Conservation (phyloP, 2,888 invertebrate genomes). For the Ypsolopha sequella region DNA sequence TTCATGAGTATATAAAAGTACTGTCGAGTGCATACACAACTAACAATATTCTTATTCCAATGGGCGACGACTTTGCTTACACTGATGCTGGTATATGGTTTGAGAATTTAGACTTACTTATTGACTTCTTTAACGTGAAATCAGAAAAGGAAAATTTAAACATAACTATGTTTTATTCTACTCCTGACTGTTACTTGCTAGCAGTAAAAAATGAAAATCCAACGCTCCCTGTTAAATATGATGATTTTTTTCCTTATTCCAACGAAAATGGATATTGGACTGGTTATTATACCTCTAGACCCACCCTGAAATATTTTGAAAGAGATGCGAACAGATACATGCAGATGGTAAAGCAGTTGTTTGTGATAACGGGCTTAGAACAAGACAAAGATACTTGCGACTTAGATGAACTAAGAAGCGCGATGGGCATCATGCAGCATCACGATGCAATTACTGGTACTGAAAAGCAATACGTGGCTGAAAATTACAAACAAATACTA, state of each 20-base stretch:
- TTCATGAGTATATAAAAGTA: too few species aligned
- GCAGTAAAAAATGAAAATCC: slow-evolving; percentile 78
- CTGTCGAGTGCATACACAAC: slow-evolving; percentile 71
- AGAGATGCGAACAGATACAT: slow-evolving; percentile 78
- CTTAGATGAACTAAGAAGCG: slow-evolving; percentile 75
- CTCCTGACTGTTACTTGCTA: slow-evolving; percentile 87
- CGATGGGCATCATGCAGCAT: slow-evolving; percentile 91
- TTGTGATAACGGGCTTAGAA: slow-evolving; percentile 67
- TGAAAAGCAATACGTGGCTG: slow-evolving; percentile 87
- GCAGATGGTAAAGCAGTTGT: slow-evolving; percentile 81
- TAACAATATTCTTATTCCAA: slow-evolving; percentile 86
- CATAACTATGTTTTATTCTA: slow-evolving; percentile 84
- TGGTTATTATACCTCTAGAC: slow-evolving; percentile 89
- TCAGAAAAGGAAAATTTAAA: slow-evolving; percentile 75
- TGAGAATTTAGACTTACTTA: slow-evolving; percentile 83
- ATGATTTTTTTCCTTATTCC: slow-evolving; percentile 95
- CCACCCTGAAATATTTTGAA: slow-evolving; percentile 83
- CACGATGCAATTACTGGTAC: slow-evolving; percentile 94
- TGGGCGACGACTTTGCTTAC: slow-evolving; percentile 95
- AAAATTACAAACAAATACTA: slow-evolving; percentile 87
- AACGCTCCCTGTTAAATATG: slow-evolving; percentile 76
- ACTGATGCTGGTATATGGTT: slow-evolving; percentile 83
- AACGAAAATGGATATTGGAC: slow-evolving; percentile 93
- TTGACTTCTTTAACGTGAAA: slow-evolving; percentile 60
- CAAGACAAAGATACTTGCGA: slow-evolving; percentile 55